Evolutionary conservation across 37 sponge, comb jelly and placozoan species (phyloP), one percentile per base, ranked within the genome.

Genomic region (Beroe forskalii): DNA sequence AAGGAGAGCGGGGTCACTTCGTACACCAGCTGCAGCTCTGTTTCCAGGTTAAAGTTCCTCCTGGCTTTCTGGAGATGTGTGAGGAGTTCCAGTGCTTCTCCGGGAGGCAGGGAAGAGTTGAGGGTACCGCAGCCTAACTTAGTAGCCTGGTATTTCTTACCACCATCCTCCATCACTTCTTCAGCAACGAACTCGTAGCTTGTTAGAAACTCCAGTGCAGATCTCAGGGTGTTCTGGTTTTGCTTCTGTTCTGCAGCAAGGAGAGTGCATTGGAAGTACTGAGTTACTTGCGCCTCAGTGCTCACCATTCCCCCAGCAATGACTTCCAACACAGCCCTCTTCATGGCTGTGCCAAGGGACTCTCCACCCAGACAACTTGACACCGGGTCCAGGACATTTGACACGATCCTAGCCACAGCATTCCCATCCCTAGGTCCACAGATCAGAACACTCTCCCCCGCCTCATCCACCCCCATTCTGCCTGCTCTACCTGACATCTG

Each of bases 401-500:
- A 92, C n/a, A 91, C 86, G 8, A 99, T 44, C 83, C 95, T 63
- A 0, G 31, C 67, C 25, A 67, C 42, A 60, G 94, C 97, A 40
- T 94, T 95, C 41, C 69, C 66, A n/a, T 90, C 89, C 91, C 96
- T 94, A 1, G 93, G 93, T 55, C 93, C 95, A 89, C 99, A 99
- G 19, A 99, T 92, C 55, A 99, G 92, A 33, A 99, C 92, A 62
- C 97, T 95, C 76, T 99, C 99, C 40, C 99, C 99, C 30, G 44
- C 24, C 19, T 69, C 67, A 63, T 99, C 99, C 60, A 99, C 92
- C 31, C 99, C 99, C 91, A 95, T 99, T 89, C 99, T 72, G 2
- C 99, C 99, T 1, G 99, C 99, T 25, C 99, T 90, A 27, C 99
- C 99, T 17, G 93, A 93, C 99, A 99, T 99, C 93, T 99, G 99